These are phyloP conservation scores for Muschampia plurimacula DNA, from an alignment of 2,888 invertebrate species.

Conservation along the genomic window DNA sequence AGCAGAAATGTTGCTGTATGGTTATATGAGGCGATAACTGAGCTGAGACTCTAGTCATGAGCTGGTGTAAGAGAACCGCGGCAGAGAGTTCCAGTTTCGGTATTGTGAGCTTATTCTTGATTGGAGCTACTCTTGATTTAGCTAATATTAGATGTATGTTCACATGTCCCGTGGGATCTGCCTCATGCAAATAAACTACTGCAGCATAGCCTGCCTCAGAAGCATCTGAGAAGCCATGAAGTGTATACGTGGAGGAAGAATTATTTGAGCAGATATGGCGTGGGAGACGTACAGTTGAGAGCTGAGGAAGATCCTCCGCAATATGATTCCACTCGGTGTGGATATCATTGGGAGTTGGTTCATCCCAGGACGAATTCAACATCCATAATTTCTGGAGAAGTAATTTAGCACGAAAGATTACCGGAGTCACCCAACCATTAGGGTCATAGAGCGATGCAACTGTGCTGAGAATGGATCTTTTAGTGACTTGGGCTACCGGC, in stretches of 20 bases:
- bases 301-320: not conserved
- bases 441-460: not conserved
- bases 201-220: not conserved
- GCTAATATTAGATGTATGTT: not conserved
- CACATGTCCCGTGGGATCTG: not conserved
- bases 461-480: not conserved
- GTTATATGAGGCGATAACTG: not conserved
- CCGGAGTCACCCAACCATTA: not conserved
- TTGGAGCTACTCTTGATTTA: not conserved
- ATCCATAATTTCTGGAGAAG: not conserved
- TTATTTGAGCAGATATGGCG: not conserved
- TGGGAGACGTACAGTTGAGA: not conserved
- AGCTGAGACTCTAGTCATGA: not conserved
- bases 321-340: not conserved
- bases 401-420: not conserved
- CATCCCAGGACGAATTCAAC: not conserved
- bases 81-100: not conserved
- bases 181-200: not conserved
- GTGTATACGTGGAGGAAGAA: not conserved
- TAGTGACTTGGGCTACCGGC: not conserved
- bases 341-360: not conserved
- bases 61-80: not conserved
- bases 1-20: not conserved
- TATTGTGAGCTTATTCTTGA: not conserved
- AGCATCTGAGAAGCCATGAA: not conserved